Evolutionary conservation across 2,797 vertebrate genomes (phyloP), one percentile per base, ranked within the genome.

Genomic region (Scarus forsteni): DNA sequence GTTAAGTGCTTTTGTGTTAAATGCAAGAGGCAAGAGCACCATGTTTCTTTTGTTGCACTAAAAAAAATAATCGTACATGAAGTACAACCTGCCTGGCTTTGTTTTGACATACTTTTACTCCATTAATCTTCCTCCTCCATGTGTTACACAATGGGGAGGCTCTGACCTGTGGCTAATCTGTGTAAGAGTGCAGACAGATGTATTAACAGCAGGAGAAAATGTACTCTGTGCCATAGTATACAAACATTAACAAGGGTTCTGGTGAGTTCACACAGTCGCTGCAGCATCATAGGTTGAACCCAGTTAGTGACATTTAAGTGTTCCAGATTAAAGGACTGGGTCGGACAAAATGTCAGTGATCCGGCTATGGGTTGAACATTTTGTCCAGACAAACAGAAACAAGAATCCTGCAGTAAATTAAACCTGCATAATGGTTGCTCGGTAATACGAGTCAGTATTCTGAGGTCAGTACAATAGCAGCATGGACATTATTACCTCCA

Each of bases 171-270:
- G 16, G 66, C 62, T 72, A 79, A 73, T 81, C 66, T 56, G 10
- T 38, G 38, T 27, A 56, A 68, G 76, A 73, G 73, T 59, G 77
- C 8, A 48, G 68, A 80, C 76, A 63, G 52, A 80, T 75, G 58
- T 65, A 62, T 59, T 38, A 43, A 59, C 62, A 62, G 71, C 72
- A 66, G 78, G 45, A 66, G 36, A 54, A 55, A 61, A 68, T 35
- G 62, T 60, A 43, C 58, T 70, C 10, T 53, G 48, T 16, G 64
- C 59, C 46, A 51, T 16, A 19, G 67, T 58, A 43, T 16, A 49
- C n/a, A 43, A 44, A 69, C 40, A 57, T 35, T 34, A 63, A 16
- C 60, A 35, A 44, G 42, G 61, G 15, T 48, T 39, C 19, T 3
- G 48, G 44, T 10, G 42, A 43, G 36, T 34, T 68, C 13, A 15